Percentiles rank a stretch among this genome's conserved stretches.
Evolutionary conservation across 2,797 vertebrate genomes (phyloP).

Genomic region (Protosalanx chinensis): DNA sequence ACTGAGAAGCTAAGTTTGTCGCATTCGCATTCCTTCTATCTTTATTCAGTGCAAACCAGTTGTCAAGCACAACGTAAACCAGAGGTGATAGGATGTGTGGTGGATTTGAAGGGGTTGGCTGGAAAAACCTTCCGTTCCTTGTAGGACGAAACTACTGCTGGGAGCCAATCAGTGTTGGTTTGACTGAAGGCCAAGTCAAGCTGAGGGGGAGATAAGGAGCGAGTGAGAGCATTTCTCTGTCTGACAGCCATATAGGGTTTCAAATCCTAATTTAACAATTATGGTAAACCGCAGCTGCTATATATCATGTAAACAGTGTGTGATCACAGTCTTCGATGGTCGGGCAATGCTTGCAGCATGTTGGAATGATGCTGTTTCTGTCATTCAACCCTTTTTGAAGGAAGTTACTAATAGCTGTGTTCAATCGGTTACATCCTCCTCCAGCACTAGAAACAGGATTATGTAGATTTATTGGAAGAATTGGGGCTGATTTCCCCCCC

Average conservation of each 20-base stretch:
- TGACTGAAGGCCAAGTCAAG: conserved; percentile 19
- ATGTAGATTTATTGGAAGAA: no score
- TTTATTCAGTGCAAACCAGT: no score
- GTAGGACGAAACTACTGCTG: conserved; percentile 18
- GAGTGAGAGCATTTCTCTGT: conserved; percentile 5
- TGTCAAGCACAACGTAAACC: no score
- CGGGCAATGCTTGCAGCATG: neutral
- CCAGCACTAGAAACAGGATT: no score
- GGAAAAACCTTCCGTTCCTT: conserved; percentile 1
- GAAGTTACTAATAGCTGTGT: no score
- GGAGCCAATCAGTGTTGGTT: conserved; percentile 14
- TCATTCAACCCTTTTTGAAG: no score
- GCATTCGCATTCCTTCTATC: no score
- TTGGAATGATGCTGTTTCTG: neutral
- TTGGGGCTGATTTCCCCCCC: no score
- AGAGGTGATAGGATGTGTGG: no score
- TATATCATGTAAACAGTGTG: conserved; percentile 18
- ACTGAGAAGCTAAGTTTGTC: no score
- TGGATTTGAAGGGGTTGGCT: conserved; percentile 5
- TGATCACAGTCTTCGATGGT: conserved; percentile 4
- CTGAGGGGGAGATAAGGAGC: neutral
- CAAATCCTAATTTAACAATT: conserved; percentile 23
- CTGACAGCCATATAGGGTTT: conserved; percentile 14
- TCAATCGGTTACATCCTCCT: no score
- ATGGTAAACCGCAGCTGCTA: conserved; percentile 36